Base-by-base conservation (phyloP, 2,888 invertebrate genomes). In the Desoria tigrina region DNA sequence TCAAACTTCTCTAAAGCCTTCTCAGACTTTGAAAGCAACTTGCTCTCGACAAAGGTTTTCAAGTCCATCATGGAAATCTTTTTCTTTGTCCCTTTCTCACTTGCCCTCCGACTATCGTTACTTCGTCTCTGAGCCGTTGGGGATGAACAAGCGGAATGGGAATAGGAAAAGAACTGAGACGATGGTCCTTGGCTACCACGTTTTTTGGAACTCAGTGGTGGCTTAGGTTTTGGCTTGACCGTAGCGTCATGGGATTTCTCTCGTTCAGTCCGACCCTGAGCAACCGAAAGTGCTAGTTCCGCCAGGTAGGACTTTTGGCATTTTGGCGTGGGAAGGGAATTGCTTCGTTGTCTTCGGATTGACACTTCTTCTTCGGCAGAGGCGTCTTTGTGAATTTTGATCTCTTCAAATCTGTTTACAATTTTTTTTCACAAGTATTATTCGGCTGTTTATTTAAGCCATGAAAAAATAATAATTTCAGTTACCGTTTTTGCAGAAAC, bases 11-110 rank as follows among this genome's bases (percentile, higher is more conserved):
- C 93, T 77, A 94, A 82, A 68, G 92, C 90, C 81, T 92, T 92
- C 77, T 94, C 93, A 0, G 94, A 94, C 81, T 93, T 93, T 0
- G 93, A 94, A 63, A 94, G 83, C 76, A 94, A 82, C 81, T 93
- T 93, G 0, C 92, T 92, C 80, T 94, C 95, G 18, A 94, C 93
- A 77, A 95, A 94, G 1, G 93, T 90, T 79, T 90, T 88, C 42
- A 95, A 81, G n/a, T n/a, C n/a, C n/a, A n/a, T n/a, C 87, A 95
- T 94, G 83, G 94, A 92, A 85, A 92, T 92, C 78, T 90, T 86
- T 54, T 76, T 75, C 59, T 88, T 88, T 79, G 92, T 92, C 14
- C 86, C 85, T 79, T 92, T 92, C 78, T 92, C 92, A 78, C 91
- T 92, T 1, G 88, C 86, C 49, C 90, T 83, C 73, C 92, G 54